A percentile compares a stretch with the other conserved stretches of the same genome.
phyloP scores from a whole-genome alignment of 53 echinoderm and acorn worm genomes.

The Henricia sp. region DNA sequence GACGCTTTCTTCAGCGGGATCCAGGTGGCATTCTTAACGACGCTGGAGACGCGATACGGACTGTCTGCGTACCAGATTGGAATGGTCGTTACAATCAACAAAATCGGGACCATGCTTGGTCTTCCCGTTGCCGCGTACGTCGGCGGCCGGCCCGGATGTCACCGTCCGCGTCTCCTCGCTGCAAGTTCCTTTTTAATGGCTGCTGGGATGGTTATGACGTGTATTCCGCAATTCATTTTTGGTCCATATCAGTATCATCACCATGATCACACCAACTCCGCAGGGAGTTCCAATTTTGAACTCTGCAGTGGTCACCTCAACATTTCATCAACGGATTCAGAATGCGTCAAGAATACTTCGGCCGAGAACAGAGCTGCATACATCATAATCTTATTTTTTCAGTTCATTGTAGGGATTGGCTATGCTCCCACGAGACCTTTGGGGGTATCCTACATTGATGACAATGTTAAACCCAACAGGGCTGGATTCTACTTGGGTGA shows the following conservation, averaged over 20 bases:
- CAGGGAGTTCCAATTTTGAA: background rate
- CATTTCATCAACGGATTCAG: background rate
- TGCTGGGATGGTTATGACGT: slow-evolving; percentile 56
- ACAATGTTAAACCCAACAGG: slow-evolving; percentile 61
- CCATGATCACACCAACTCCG: background rate
- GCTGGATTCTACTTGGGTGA: slow-evolving; percentile 71
- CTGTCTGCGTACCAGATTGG: slow-evolving; percentile 64
- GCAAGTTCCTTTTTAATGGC: slow-evolving; percentile 62
- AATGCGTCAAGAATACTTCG: background rate
- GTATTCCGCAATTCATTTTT: slow-evolving; percentile 68
- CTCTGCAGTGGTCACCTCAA: background rate
- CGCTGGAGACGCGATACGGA: slow-evolving; percentile 70
- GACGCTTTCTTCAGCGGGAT: slow-evolving; percentile 70
- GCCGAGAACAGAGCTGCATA: slow-evolving; percentile 45
- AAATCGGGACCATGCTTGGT: slow-evolving; percentile 59
- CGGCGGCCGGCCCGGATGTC: slow-evolving; percentile 61
- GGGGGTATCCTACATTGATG: slow-evolving; percentile 75
- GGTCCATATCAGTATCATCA: slow-evolving; percentile 56
- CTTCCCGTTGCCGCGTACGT: slow-evolving; percentile 66
- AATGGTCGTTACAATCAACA: slow-evolving; percentile 69
- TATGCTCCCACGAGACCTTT: slow-evolving; percentile 72
- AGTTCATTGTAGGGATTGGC: slow-evolving; percentile 68
- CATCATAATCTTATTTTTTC: slow-evolving; percentile 58
- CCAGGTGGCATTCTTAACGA: slow-evolving; percentile 64
- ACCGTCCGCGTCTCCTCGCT: slow-evolving; percentile 71